Evolutionary conservation across 2,888 invertebrate species (phyloP).

Genomic region (Autographa pulchrina): DNA sequence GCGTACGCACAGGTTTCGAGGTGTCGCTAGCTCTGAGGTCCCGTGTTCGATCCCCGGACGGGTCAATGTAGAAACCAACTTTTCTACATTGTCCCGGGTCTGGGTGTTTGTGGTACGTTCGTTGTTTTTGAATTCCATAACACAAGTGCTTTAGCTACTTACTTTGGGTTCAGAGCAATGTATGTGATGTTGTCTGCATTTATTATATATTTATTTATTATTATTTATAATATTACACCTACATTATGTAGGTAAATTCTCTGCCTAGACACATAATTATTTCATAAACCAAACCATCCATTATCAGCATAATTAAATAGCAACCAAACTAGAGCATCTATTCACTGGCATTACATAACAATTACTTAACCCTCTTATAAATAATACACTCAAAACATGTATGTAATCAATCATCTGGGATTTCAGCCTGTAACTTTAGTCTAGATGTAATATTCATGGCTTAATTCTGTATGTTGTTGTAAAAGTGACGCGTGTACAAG

Average conservation of each 20-base stretch:
- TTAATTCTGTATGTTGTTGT: not conserved
- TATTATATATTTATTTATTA: too few relatives aligned
- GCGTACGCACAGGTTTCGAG: too few relatives aligned
- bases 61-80: too few relatives aligned
- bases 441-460: constrained; percentile 2
- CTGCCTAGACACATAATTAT: not conserved
- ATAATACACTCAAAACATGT: constrained; percentile 7
- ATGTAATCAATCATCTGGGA: constrained; percentile 4
- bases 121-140: too few relatives aligned
- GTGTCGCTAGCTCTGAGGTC: too few relatives aligned
- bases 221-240: too few relatives aligned
- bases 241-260: not conserved
- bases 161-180: too few relatives aligned
- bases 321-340: not conserved
- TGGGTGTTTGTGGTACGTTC: too few relatives aligned
- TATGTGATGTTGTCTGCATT: too few relatives aligned
- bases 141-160: too few relatives aligned
- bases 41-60: too few relatives aligned
- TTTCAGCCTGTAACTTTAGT: constrained; percentile 1
- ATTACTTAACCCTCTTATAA: not conserved
- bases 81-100: too few relatives aligned
- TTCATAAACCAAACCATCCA: not conserved
- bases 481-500: not conserved
- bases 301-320: not conserved
- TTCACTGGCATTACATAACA: not conserved